Percentiles rank a stretch among this genome's conserved stretches.
Evolutionary conservation across 1,140 invertebrate species (phyloP).

Genomic region (Eumeta japonica): DNA sequence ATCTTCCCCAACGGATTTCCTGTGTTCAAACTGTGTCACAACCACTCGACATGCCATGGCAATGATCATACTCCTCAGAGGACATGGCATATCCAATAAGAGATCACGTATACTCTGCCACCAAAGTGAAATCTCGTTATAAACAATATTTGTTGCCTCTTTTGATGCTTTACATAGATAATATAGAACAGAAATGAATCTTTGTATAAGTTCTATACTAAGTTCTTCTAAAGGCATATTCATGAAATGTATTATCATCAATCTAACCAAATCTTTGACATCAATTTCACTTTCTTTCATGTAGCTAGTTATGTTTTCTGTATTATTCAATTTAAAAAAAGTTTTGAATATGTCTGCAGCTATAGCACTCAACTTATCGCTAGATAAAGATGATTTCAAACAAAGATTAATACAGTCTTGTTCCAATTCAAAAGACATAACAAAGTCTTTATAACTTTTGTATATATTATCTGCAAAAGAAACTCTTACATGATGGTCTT

Average conservation of each 20-base stretch:
- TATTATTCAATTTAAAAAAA: conserved; percentile 57
- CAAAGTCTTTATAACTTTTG: conserved; percentile 33
- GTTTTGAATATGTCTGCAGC: conserved; percentile 64
- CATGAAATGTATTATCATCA: conserved; percentile 68
- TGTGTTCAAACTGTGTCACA: conserved; percentile 49
- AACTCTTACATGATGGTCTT: conserved; percentile 37
- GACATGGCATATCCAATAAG: conserved; percentile 68
- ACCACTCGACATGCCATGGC: conserved; percentile 76
- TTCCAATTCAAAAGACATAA: conserved; percentile 60
- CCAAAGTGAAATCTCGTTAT: conserved; percentile 70
- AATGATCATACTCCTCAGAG: conserved; percentile 70
- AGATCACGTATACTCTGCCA: conserved; percentile 72
- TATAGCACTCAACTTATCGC: conserved; percentile 44
- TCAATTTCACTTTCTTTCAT: conserved; percentile 59
- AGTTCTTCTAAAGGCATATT: conserved; percentile 55
- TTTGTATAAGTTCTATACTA: conserved; percentile 53
- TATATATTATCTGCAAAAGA: conserved; percentile 33
- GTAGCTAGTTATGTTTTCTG: conserved; percentile 50
- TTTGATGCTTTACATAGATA: conserved; percentile 43
- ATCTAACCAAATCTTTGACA: conserved; percentile 61
- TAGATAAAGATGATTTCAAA: conserved; percentile 40
- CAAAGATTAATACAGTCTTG: conserved; percentile 24
- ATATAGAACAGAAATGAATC: conserved; percentile 47
- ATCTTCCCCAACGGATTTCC: conserved; percentile 53
- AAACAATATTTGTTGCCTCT: conserved; percentile 49